Evolutionary conservation across 2,888 invertebrate species (phyloP).

Genomic region (Nymphalis urticae): DNA sequence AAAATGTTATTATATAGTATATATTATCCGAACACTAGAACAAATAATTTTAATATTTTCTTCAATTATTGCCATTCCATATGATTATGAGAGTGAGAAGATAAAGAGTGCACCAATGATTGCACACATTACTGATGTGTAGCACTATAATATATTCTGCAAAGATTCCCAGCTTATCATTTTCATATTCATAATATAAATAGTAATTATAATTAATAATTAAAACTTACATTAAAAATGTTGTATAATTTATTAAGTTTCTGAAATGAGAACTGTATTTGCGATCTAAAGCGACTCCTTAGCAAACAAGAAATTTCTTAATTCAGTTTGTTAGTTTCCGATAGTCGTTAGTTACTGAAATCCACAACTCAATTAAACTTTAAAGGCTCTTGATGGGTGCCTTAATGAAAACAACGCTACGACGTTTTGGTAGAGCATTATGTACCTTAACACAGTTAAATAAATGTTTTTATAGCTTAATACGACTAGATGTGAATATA

Average conservation of each 20-base stretch:
- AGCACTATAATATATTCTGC: too few relatives aligned
- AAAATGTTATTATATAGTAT: too few relatives aligned
- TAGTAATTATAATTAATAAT: too few relatives aligned
- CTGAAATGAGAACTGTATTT: conserved; percentile 7
- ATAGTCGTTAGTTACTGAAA: conserved; percentile 64
- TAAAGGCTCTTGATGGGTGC: conserved; percentile 60
- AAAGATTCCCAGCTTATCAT: not conserved
- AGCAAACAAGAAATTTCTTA: conserved; percentile 50
- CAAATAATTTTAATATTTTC: too few relatives aligned
- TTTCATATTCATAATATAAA: too few relatives aligned
- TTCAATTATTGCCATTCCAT: too few relatives aligned
- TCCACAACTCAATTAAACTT: conserved; percentile 75
- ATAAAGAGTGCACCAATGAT: too few relatives aligned
- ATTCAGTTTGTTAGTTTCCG: conserved; percentile 58
- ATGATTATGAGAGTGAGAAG: too few relatives aligned
- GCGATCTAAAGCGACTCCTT: conserved; percentile 11
- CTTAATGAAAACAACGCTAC: conserved; percentile 52
- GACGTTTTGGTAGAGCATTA: conserved; percentile 36
- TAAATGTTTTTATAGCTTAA: conserved; percentile 22
- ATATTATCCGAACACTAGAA: too few relatives aligned
- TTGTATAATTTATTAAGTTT: conserved; percentile 7
- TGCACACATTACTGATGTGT: too few relatives aligned
- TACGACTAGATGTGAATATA: conserved; percentile 5
- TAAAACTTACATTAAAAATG: too few relatives aligned
- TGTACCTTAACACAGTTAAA: conserved; percentile 23